Conservation (phyloP, 1,140 invertebrate genomes). For the Drosophila paulistorum region DNA sequence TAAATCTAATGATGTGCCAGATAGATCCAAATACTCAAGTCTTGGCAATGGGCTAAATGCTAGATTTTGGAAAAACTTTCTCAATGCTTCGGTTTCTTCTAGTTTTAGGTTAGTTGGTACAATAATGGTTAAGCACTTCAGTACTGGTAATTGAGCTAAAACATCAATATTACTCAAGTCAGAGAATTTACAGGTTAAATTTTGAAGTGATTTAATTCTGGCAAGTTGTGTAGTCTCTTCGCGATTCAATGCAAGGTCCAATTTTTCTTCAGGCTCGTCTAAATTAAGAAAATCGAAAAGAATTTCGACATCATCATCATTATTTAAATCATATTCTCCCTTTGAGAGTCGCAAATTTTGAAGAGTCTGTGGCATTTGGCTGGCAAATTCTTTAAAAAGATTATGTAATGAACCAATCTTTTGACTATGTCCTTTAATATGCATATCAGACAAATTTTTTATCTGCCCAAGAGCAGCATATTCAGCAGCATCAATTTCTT, state of each 20-base stretch:
- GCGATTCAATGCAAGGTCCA: background rate
- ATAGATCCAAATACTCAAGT: background rate
- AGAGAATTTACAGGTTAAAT: background rate
- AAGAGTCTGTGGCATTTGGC: background rate
- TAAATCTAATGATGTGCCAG: background rate
- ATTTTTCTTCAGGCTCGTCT: too few relatives aligned
- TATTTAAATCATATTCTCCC: background rate
- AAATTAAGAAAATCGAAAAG: too few relatives aligned
- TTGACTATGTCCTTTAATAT: background rate
- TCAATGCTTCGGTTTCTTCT: too few relatives aligned
- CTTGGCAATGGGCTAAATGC: background rate
- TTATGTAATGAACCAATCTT: background rate
- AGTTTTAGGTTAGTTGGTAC: too few relatives aligned
- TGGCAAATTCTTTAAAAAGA: background rate
- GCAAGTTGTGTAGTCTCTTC: background rate
- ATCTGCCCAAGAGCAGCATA: background rate
- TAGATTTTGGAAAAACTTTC: background rate
- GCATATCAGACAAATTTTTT: background rate
- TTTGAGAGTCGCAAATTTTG: background rate
- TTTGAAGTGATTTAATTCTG: background rate
- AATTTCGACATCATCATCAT: too few relatives aligned
- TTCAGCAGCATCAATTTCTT: background rate
- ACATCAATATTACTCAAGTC: background rate
- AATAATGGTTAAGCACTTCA: background rate
- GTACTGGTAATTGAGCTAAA: background rate